phyloP scores from a whole-genome alignment of 2,113 vertebrate genomes.

The Stigmatopora argus region DNA sequence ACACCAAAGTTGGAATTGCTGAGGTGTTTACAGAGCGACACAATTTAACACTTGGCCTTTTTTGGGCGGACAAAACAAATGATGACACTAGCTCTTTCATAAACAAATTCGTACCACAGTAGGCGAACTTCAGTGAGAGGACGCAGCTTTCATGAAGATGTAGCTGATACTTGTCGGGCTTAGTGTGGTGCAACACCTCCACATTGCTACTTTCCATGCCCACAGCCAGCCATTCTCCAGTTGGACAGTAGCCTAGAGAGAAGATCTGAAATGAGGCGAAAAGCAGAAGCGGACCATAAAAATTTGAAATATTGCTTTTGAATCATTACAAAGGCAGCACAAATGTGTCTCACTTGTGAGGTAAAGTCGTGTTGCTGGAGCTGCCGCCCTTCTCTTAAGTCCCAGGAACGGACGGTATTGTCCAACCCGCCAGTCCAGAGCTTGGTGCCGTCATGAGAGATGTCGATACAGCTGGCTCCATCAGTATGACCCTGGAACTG shows the following conservation, averaged over 20 bases:
- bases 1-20: not conserved
- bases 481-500: conserved; percentile 98
- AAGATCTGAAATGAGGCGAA: conserved; percentile 77
- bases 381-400: conserved; percentile 89
- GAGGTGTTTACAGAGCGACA: not conserved
- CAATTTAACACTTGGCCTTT: not conserved
- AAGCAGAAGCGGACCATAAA: not conserved
- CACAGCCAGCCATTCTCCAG: conserved; percentile 92
- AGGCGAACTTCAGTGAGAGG: conserved; percentile 95
- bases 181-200: conserved; percentile 93
- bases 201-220: conserved; percentile 99
- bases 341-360: conserved; percentile 78
- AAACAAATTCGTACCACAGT: conserved; percentile 74
- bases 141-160: conserved; percentile 97
- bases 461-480: conserved; percentile 94
- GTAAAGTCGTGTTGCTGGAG: conserved; percentile 97
- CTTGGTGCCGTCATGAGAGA: conserved; percentile 92
- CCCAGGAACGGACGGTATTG: conserved; percentile 96
- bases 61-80: not conserved
- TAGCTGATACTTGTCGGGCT: conserved; percentile 96
- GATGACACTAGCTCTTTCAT: not conserved
- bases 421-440: conserved; percentile 93
- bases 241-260: conserved; percentile 93
- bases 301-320: not conserved
- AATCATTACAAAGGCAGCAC: not conserved